Evolutionary conservation across 64 coral and sea anemone species (phyloP), one percentile per base, ranked within the genome.

Genomic region (Anthopleura sola): DNA sequence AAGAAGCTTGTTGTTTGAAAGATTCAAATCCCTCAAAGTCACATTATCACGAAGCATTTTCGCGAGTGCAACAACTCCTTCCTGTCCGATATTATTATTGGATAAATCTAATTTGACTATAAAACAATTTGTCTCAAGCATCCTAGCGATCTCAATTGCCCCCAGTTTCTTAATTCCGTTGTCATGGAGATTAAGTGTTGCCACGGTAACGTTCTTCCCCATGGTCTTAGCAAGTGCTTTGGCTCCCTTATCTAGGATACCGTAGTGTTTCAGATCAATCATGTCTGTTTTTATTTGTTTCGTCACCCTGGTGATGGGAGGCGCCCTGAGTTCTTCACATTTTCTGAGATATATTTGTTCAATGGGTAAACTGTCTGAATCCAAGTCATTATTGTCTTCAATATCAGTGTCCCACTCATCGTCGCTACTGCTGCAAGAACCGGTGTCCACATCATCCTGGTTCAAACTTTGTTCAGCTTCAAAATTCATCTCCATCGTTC

Each of bases 151-250:
- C 13, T 2, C n/a, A 36, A 13, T 49, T 4, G 86, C 76, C 1
- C 93, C 93, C 19, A 55, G 57, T 26, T 75, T 64, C 13, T 21
- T 49, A 5, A 95, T 89, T 16, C 86, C 66, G 62, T 89, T 95
- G 24, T 89, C 93, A 81, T 92, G 93, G 60, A 95, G 93, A 89
- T 95, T 91, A 18, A 95, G 38, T 0, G 53, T 75, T 36, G 33
- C 37, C 24, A 92, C 78, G 13, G 90, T 89, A 12, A 75, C 36
- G 64, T 88, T 84, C 14, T 56, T 75, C 20, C 75, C 34, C 18
- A 95, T 79, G 0, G 93, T 26, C 13, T 37, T 39, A 28, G 82
- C 77, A 57, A 95, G 54, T 0, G 90, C 90, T 12, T 83, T 57
- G 3, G 80, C 33, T 37, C 78, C 93, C 28, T 82, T 91, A n/a